A percentile compares a stretch with the other conserved stretches of the same genome.
Evolutionary conservation across 2,797 vertebrate genomes (phyloP).

Genomic region (Crocidura indochinensis): DNA sequence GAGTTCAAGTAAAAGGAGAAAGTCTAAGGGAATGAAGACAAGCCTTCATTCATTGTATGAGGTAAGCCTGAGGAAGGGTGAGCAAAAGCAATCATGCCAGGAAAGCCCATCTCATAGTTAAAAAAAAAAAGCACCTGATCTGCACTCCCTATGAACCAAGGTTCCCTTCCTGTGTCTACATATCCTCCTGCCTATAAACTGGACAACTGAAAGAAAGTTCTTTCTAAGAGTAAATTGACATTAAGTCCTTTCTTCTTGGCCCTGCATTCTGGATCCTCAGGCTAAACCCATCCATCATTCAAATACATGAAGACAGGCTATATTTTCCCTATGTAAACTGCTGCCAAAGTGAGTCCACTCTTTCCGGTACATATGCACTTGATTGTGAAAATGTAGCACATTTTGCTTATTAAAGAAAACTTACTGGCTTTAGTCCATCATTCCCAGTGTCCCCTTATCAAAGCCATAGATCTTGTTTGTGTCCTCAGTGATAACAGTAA

Average conservation of each 20-base stretch:
- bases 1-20: neutral
- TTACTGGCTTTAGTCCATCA: slow-evolving; percentile 24
- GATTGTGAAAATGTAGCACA: slow-evolving; percentile 37
- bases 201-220: neutral
- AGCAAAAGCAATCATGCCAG: neutral
- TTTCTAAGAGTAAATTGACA: neutral
- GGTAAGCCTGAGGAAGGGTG: neutral
- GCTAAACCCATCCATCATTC: neutral
- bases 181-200: neutral
- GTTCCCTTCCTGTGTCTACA: neutral
- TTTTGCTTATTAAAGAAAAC: slow-evolving; percentile 25
- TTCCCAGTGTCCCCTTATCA: neutral
- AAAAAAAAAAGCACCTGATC: neutral
- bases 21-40: neutral
- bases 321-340: neutral
- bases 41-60: neutral
- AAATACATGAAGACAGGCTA: slow-evolving; percentile 7
- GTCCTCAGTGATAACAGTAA: slow-evolving; percentile 13
- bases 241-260: neutral
- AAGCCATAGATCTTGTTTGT: slow-evolving; percentile 41
- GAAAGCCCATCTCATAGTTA: neutral
- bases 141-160: neutral
- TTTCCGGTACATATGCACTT: slow-evolving; percentile 10
- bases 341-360: neutral
- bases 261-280: neutral